Base-by-base conservation (phyloP, 2,888 invertebrate genomes). In the Lasioglossum malachurum region DNA sequence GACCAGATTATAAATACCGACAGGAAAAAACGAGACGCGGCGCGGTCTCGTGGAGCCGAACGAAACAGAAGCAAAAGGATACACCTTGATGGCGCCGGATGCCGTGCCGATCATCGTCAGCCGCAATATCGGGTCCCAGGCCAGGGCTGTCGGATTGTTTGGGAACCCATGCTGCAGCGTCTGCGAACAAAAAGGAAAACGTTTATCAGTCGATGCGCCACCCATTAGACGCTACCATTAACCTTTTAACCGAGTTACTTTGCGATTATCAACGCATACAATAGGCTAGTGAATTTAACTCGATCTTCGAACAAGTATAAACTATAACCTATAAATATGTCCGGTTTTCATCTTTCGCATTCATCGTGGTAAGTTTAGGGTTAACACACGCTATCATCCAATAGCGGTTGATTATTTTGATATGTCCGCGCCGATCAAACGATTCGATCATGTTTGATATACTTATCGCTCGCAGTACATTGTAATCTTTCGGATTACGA, bases 91-190 rank as follows among this genome's bases (percentile, higher is more conserved):
- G 81, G 97, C 98, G 89, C 99, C 99, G 85, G 97, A 97, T 92
- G 98, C 98, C n/a, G 99, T 99, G 91, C 99, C 99, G 93, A 99
- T 97, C 78, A 99, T 99, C 94, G 99, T 96, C 76, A 99, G 96
- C 91, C 98, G 97, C 82, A 99, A 96, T 79, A 97, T 97, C 0
- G 98, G 97, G 95, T 99, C 99, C 97, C 98, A 99, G 44, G 99
- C 99, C 94, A 99, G 96, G 8, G 99, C 98, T 23, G 98, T 98
- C 38, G 99, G 99, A 96, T 99, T 98, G 96, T 98, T 98, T 31
- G 99, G 99, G 95, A 99, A 99, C 88, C 99, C 99, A 97, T 99
- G 99, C 94, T 99, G 99, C 83, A 98, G 97, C 92, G 99, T 99
- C 99, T 99, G 96, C 72, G 96, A 94, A 46, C 72, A 82, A 74